These are phyloP conservation scores for Euwallacea fornicatus DNA, from an alignment of 1,140 invertebrate species.

Conservation along the genomic window DNA sequence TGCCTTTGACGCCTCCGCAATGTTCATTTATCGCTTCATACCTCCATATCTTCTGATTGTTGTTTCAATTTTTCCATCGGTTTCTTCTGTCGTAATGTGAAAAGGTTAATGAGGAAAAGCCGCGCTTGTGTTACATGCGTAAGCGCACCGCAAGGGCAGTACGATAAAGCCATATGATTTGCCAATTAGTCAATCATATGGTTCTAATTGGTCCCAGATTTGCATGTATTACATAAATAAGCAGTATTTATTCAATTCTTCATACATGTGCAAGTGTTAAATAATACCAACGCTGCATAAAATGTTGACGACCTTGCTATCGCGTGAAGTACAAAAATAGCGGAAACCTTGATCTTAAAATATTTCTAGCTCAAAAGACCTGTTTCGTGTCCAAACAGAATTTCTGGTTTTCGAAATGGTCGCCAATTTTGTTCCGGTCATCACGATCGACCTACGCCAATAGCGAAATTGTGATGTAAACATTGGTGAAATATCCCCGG, in stretches of 20 bases:
- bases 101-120: background rate
- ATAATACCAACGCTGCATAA: conserved; percentile 31
- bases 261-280: conserved; percentile 28
- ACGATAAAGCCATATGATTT: conserved; percentile 18
- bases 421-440: background rate
- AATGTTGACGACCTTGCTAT: conserved; percentile 36
- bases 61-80: conserved; percentile 20
- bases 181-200: conserved; percentile 26
- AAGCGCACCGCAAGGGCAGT: background rate
- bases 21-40: conserved; percentile 11
- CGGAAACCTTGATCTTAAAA: conserved; percentile 34
- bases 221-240: conserved; percentile 30
- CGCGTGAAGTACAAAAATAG: conserved; percentile 30
- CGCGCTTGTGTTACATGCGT: background rate
- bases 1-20: conserved; percentile 22
- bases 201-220: conserved; percentile 14
- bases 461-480: background rate
- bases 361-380: conserved; percentile 23
- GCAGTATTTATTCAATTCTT: conserved; percentile 26
- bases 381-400: conserved; percentile 16
- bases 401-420: conserved; percentile 21
- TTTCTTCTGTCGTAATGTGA: background rate
- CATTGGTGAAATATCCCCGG: background rate
- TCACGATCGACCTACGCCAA: conserved; percentile 10
- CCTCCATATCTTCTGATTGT: conserved; percentile 10